Evolutionary conservation across 2,797 vertebrate genomes (phyloP).

Genomic region (Hydrophis major): DNA sequence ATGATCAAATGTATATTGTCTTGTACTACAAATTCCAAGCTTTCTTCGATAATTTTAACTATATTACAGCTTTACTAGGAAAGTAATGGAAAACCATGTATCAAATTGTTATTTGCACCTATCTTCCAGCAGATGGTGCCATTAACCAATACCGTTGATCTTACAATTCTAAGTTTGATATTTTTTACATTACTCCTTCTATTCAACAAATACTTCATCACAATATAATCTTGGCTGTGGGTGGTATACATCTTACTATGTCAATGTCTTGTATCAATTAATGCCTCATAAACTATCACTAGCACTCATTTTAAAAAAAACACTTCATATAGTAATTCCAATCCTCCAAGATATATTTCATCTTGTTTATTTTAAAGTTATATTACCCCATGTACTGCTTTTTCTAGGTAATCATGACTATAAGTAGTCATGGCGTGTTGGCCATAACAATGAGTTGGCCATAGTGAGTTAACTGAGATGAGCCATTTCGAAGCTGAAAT

Average conservation of each 20-base stretch:
- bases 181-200: background rate
- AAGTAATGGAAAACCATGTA: fast-evolving
- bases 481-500: background rate
- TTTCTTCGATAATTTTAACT: background rate
- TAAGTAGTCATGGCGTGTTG: background rate
- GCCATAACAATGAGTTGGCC: background rate
- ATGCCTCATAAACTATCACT: background rate
- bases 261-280: background rate
- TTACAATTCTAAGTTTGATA: background rate
- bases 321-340: background rate
- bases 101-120: background rate
- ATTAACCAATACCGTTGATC: background rate
- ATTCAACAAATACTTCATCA: background rate
- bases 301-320: background rate
- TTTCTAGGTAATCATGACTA: background rate
- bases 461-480: background rate
- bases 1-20: background rate
- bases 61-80: fast-evolving
- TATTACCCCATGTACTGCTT: background rate
- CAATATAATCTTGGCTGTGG: background rate
- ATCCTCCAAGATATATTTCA: background rate
- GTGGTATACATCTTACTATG: background rate
- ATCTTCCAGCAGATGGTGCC: conserved; percentile 70
- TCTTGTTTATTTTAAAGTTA: background rate
- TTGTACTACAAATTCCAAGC: background rate